Conservation (phyloP, 1,140 invertebrate species). For the Drosophila busckii region DNA sequence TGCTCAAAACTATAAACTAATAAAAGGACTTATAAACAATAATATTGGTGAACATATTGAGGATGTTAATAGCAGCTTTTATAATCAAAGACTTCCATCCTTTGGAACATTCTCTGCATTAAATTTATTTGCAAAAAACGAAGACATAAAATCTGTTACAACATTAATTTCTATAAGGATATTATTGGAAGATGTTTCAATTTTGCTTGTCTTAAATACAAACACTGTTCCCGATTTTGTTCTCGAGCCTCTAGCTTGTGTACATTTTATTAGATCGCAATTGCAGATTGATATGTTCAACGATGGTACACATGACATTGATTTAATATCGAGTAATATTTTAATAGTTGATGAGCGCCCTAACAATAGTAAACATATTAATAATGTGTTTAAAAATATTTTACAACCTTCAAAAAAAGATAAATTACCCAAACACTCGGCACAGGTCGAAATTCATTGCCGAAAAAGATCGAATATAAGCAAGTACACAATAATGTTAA, state of each 20-base stretch:
- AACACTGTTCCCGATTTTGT: constrained; percentile 59
- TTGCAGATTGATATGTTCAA: constrained; percentile 91
- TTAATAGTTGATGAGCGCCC: constrained; percentile 87
- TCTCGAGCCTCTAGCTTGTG: constrained; percentile 84
- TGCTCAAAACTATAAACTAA: constrained; percentile 91
- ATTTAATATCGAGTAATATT: constrained; percentile 95
- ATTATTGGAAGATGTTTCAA: constrained; percentile 92
- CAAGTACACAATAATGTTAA: constrained; percentile 93
- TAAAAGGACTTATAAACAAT: constrained; percentile 91
- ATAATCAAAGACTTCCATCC: constrained; percentile 46
- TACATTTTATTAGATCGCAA: constrained; percentile 95
- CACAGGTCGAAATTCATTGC: constrained; percentile 93
- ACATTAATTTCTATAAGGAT: constrained; percentile 88
- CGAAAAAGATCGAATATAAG: constrained; percentile 85
- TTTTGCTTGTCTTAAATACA: constrained; percentile 82
- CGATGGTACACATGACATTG: constrained; percentile 93
- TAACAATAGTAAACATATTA: constrained; percentile 81
- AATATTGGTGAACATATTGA: constrained; percentile 95
- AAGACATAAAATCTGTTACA: constrained; percentile 81
- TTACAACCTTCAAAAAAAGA: constrained; percentile 86
- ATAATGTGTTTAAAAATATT: constrained; percentile 90
- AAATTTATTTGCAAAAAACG: constrained; percentile 32
- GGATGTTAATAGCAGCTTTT: constrained; percentile 80
- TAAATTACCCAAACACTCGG: constrained; percentile 80
- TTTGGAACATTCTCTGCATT: constrained; percentile 57